These are phyloP conservation scores for Taxidea taxus DNA, from an alignment of 2,113 vertebrate genomes.

Conservation along the genomic window DNA sequence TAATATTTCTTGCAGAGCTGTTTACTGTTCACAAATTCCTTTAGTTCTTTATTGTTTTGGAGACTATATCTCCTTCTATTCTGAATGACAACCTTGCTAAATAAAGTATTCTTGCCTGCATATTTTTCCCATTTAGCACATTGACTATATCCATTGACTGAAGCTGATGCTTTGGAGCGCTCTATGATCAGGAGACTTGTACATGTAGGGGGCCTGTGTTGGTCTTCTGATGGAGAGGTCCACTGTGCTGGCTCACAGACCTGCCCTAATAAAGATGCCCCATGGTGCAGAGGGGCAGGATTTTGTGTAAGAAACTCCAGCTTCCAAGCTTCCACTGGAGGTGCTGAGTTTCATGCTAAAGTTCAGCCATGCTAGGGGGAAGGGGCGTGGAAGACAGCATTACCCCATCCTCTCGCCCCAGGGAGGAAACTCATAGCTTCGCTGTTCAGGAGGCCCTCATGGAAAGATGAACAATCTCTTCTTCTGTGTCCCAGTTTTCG, in stretches of 20 bases:
- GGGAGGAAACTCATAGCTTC: not conserved
- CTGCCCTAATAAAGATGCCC: not conserved
- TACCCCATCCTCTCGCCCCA: not conserved
- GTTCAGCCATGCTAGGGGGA: not conserved
- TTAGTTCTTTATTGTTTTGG: not conserved
- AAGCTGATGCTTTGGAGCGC: not conserved
- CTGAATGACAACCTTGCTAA: not conserved
- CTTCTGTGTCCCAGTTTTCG: not conserved
- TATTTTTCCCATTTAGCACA: not conserved
- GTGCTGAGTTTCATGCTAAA: not conserved
- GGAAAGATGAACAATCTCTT: not conserved
- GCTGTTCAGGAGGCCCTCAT: not conserved
- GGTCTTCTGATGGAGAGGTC: not conserved
- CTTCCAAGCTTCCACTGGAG: not conserved
- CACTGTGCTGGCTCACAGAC: not conserved
- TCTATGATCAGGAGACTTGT: not conserved
- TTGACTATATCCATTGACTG: not conserved
- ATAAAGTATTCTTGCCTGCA: not conserved
- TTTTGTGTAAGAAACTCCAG: not conserved
- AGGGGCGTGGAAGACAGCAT: not conserved
- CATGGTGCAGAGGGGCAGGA: not conserved
- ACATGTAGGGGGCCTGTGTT: not conserved
- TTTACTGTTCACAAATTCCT: not conserved
- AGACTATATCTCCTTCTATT: not conserved
- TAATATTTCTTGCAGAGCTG: not conserved